phyloP scores from a whole-genome alignment of 2,797 vertebrate genomes.

The Poecilia picta region DNA sequence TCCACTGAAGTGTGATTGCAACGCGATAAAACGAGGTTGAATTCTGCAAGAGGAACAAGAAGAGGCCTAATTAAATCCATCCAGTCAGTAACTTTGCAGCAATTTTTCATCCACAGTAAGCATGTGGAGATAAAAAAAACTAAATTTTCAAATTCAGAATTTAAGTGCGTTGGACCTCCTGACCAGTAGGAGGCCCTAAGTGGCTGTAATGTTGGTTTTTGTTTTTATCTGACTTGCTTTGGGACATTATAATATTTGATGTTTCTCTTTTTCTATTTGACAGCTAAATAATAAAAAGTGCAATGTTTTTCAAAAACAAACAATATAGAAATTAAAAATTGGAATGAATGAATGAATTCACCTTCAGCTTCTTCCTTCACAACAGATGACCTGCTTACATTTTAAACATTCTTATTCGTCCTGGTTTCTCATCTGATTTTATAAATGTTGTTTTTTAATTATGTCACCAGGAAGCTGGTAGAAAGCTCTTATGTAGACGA shows the following conservation, averaged over 20 bases:
- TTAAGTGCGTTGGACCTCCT: not conserved
- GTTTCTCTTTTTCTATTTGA: too few relatives aligned
- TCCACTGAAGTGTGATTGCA: not conserved
- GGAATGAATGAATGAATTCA: too few relatives aligned
- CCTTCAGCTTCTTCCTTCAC: not conserved
- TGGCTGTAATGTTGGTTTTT: not conserved
- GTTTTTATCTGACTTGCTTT: not conserved
- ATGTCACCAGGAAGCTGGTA: slow-evolving; percentile 35
- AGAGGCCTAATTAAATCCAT: not conserved
- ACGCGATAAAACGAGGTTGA: not conserved
- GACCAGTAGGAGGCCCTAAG: not conserved
- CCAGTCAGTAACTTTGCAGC: not conserved
- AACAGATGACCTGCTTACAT: not conserved
- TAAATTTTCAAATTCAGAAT: not conserved
- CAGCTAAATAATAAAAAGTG: not conserved
- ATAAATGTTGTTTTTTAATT: slow-evolving; percentile 15
- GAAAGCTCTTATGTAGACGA: slow-evolving; percentile 39
- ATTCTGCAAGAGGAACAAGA: not conserved
- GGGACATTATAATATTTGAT: not conserved
- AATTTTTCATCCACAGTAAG: not conserved
- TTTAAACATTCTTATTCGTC: not conserved
- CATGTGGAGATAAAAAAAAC: not conserved
- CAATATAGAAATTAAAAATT: not conserved
- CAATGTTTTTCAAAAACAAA: not conserved
- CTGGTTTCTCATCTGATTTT: not conserved